Percentiles rank a stretch among this genome's conserved stretches.
These are phyloP conservation scores for Drosophila auraria DNA, from an alignment of 1,140 invertebrate genomes.

Conservation along the genomic window DNA sequence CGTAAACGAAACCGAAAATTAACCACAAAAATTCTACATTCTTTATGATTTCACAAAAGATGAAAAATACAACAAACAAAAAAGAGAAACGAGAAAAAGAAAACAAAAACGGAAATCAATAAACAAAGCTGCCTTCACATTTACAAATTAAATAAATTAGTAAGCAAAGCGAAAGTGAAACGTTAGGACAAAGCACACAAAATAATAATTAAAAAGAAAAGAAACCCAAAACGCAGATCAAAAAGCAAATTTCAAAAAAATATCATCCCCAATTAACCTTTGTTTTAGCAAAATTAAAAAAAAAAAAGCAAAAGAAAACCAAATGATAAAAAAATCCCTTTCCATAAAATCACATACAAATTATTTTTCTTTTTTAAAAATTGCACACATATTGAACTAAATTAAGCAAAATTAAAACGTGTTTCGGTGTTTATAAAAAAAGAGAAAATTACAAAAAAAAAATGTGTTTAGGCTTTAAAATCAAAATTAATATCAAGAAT, in stretches of 20 bases:
- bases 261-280: conserved; percentile 1
- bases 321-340: conserved; percentile 5
- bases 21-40: conserved; percentile 43
- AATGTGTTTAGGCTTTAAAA: conserved; percentile 63
- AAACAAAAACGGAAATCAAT: conserved; percentile 83
- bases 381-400: conserved; percentile 43
- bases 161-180: conserved; percentile 69
- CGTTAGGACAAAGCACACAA: conserved; percentile 79
- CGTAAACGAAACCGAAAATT: conserved; percentile 30
- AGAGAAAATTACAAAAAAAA: conserved; percentile 26
- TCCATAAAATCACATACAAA: conserved; percentile 21
- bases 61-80: conserved; percentile 66
- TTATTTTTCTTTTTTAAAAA: conserved; percentile 11
- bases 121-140: conserved; percentile 85
- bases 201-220: conserved; percentile 73
- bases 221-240: conserved; percentile 55
- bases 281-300: conserved; percentile 13
- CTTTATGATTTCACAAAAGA: conserved; percentile 61
- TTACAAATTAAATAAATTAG: conserved; percentile 84
- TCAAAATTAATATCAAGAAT: conserved; percentile 36
- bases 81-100: conserved; percentile 68
- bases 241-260: conserved; percentile 29
- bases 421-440: conserved; percentile 66
- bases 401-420: conserved; percentile 57
- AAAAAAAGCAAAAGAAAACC: conserved; percentile 12